Conservation (phyloP, 1,140 invertebrate species). For the Zaprionus ghesquierei region DNA sequence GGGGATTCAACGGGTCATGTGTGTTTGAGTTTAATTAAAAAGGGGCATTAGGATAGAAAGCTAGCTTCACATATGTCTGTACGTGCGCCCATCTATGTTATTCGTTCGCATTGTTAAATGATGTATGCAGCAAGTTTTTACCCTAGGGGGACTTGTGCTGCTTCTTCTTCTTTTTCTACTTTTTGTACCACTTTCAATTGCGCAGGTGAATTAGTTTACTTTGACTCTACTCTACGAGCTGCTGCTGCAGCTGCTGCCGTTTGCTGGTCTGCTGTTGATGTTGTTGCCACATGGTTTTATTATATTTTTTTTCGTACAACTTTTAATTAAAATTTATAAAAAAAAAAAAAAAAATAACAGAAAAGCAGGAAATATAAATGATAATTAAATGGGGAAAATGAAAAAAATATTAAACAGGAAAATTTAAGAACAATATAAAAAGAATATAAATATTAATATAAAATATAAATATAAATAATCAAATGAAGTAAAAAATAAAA, state of each 20-base stretch:
- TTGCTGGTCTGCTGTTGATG: not conserved
- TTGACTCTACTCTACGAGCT: not conserved
- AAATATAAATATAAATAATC: too few relatives aligned
- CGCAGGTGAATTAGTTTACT: slow-evolving; percentile 28
- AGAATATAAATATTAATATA: too few relatives aligned
- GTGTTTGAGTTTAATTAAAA: slow-evolving; percentile 78
- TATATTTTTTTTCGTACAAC: not conserved
- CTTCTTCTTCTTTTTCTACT: not conserved
- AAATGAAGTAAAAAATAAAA: too few relatives aligned
- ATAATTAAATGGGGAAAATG: too few relatives aligned
- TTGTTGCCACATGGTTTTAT: not conserved
- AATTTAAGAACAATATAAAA: too few relatives aligned
- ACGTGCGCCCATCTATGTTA: slow-evolving; percentile 12
- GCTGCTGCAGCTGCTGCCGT: too few relatives aligned
- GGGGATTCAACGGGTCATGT: slow-evolving; percentile 65
- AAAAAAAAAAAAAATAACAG: too few relatives aligned
- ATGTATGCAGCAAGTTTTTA: slow-evolving; percentile 34
- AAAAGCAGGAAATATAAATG: too few relatives aligned
- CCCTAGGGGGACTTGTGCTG: not conserved
- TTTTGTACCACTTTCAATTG: not conserved
- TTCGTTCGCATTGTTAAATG: slow-evolving; percentile 24
- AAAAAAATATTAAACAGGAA: too few relatives aligned
- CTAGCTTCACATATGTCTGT: not conserved
- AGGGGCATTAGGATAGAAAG: slow-evolving; percentile 59
- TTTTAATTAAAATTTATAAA: too few relatives aligned